Conservation (phyloP, 2,888 invertebrate genomes). For the Caenorhabditis japonica region DNA sequence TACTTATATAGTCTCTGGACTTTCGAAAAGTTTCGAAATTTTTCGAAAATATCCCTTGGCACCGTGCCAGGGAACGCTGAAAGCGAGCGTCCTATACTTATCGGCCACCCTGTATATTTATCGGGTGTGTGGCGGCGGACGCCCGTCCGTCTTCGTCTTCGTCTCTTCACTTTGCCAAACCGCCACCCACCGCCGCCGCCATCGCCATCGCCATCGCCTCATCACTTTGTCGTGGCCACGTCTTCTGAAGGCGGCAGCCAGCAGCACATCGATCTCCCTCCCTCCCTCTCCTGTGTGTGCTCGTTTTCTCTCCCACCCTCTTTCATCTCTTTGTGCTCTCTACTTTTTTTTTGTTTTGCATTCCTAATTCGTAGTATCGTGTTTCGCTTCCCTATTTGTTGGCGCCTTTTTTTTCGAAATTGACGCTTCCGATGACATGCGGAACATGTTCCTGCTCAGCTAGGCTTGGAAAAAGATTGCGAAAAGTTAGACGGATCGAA, state of each 20-base stretch:
- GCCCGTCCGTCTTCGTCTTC: slow-evolving; percentile 3
- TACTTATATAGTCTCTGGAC: too few relatives aligned
- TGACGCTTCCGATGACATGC: too few relatives aligned
- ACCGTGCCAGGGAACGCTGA: too few relatives aligned
- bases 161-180: slow-evolving; percentile 45
- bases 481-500: too few relatives aligned
- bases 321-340: slow-evolving; percentile 13
- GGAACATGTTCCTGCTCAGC: too few relatives aligned
- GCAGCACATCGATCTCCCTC: slow-evolving; percentile 10
- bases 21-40: too few relatives aligned
- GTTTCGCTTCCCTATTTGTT: slow-evolving; percentile 42
- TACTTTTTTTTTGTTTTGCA: slow-evolving; percentile 42
- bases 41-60: too few relatives aligned
- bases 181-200: slow-evolving; percentile 24
- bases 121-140: slow-evolving; percentile 24
- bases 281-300: slow-evolving; percentile 32
- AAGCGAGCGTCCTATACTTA: too few relatives aligned
- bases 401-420: too few relatives aligned
- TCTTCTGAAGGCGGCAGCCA: slow-evolving; percentile 20
- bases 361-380: slow-evolving; percentile 54
- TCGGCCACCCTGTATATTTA: slow-evolving; percentile 33
- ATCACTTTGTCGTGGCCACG: slow-evolving; percentile 19
- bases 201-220: slow-evolving; percentile 15
- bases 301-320: slow-evolving; percentile 26
- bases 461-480: too few relatives aligned